Evolutionary conservation across 2,888 invertebrate genomes (phyloP), one percentile per base, ranked within the genome.

Genomic region (Fragum sueziense): DNA sequence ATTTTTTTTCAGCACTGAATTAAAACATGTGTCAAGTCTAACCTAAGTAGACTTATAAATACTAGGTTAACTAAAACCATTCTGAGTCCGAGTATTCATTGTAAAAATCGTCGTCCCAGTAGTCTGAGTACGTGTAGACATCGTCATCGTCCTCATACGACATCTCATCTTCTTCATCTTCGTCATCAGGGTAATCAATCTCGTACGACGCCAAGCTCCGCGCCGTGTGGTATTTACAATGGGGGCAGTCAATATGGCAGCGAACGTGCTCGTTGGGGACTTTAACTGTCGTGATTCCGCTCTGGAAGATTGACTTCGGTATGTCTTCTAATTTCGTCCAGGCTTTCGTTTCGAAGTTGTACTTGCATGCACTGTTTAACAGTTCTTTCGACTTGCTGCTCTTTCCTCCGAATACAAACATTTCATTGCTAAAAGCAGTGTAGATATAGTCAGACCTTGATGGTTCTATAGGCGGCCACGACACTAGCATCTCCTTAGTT

Each of bases 191-290:
- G 34, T 83, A 84, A 20, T 84, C 84, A 9, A 88, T 81, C 70
- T 86, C 75, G 74, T 89, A 88, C 2, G 80, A 68, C 2, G 88
- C 87, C 68, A 82, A 85, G 54, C 85, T 85, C 9, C 86, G 79
- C 0, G 79, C 82, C 0, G 85, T 74, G 17, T 76, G 57, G 67
- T 74, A 87, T 70, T 75, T 73, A 77, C 89, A 89, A 76, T 89
- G 89, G 0, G 88, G 89, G 71, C 89, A 89, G 31, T 88, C 85
- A 27, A 87, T 84, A 67, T 88, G 88, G 70, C 89, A 89, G 31
- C 85, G 70, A 4, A 88, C 75, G 25, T 84, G 79, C n/a, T 85
- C 84, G 17, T 80, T 72, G 11, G 88, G 88, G 25, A 89, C 65
- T 57, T 79, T 82, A 0, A 84, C 88, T 0, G 83, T 74, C 25